These are phyloP conservation scores for Caenorhabditis becei DNA, from an alignment of 2,888 invertebrate genomes.

Conservation along the genomic window DNA sequence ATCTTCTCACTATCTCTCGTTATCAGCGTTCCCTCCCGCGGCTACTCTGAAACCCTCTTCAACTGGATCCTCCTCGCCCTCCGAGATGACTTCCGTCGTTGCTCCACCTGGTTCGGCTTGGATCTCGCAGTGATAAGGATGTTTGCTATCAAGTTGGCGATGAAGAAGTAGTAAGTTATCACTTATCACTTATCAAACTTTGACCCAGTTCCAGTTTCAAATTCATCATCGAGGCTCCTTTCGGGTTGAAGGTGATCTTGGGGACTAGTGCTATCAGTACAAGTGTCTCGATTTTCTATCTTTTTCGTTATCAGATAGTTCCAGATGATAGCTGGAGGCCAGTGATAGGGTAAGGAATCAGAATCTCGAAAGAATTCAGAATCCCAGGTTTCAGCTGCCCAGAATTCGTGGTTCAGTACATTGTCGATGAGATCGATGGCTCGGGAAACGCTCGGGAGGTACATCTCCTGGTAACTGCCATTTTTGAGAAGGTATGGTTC, in stretches of 20 bases:
- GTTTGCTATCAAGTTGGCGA: constrained; percentile 8
- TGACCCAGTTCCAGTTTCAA: constrained; percentile 13
- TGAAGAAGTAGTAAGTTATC: constrained; percentile 11
- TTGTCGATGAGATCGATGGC: constrained; percentile 25
- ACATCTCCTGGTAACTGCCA: constrained; percentile 18
- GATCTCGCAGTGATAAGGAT: constrained; percentile 22
- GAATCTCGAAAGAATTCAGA: no score
- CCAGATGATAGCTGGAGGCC: constrained; percentile 20
- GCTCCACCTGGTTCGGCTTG: constrained; percentile 31
- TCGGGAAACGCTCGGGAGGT: background rate
- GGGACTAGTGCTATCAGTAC: background rate
- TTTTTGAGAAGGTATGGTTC: constrained; percentile 24
- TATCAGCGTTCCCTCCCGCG: constrained; percentile 22
- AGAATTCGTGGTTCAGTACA: background rate
- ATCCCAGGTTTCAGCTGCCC: constrained; percentile 12
- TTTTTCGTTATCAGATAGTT: constrained; percentile 18
- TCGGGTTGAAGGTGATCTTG: constrained; percentile 1
- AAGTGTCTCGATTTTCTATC: constrained; percentile 10
- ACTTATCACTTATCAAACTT: background rate
- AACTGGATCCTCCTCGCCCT: constrained; percentile 17
- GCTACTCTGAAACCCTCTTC: constrained; percentile 23
- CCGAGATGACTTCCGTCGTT: constrained; percentile 20
- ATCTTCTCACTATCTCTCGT: background rate
- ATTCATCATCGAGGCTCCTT: constrained; percentile 24
- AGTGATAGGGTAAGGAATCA: constrained; percentile 2